Evolutionary conservation across 1,140 invertebrate species (phyloP).

Genomic region (Drosophila serrata): DNA sequence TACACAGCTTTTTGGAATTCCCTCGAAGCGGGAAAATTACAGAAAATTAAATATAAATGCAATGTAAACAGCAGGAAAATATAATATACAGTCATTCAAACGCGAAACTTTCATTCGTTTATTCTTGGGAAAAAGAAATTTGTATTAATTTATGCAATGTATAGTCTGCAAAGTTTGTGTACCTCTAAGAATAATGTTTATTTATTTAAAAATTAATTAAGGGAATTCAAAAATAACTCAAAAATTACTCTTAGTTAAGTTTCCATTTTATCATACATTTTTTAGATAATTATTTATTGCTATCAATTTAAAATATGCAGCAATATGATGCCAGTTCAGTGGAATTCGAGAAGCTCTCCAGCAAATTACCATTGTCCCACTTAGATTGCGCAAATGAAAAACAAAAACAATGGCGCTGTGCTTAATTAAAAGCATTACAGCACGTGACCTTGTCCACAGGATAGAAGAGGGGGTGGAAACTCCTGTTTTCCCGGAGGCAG

Average conservation of each 20-base stretch:
- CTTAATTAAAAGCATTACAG: conserved; percentile 73
- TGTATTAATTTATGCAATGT: background rate
- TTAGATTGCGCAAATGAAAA: conserved; percentile 42
- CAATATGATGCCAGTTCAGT: background rate
- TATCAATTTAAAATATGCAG: background rate
- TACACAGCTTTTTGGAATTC: conserved; percentile 23
- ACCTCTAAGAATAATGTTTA: background rate
- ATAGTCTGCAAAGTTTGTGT: background rate
- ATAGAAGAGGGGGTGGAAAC: conserved; percentile 38
- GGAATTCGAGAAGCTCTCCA: conserved; percentile 19
- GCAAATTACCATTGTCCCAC: conserved; percentile 46
- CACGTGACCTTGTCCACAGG: conserved; percentile 49
- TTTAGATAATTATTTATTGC: background rate
- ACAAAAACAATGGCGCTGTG: conserved; percentile 35
- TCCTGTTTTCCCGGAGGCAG: conserved; percentile 15
- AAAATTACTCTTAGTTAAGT: background rate
- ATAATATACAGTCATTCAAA: background rate
- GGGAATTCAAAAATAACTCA: background rate
- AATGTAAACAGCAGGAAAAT: conserved; percentile 1
- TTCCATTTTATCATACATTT: background rate
- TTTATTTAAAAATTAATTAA: background rate
- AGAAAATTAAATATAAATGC: conserved; percentile 30
- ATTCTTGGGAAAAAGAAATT: background rate
- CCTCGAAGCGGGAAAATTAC: conserved; percentile 9
- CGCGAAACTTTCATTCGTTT: background rate